A percentile compares a stretch with the other conserved stretches of the same genome.
These are phyloP conservation scores for Hololepta plana DNA, from an alignment of 2,888 invertebrate species.

Conservation along the genomic window DNA sequence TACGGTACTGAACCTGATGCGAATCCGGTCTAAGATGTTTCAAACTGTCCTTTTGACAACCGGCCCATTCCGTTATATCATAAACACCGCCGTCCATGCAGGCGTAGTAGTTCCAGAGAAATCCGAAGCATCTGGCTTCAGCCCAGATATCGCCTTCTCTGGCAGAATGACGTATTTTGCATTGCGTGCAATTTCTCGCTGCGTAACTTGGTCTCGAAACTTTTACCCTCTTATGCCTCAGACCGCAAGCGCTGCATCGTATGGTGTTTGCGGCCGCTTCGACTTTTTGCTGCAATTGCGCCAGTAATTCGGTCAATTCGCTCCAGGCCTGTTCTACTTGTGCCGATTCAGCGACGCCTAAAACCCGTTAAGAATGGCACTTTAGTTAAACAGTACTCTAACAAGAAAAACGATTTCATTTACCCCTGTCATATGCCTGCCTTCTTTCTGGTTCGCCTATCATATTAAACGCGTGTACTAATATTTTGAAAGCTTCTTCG, in stretches of 20 bases:
- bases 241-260: constrained; percentile 85
- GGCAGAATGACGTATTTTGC: constrained; percentile 78
- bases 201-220: constrained; percentile 76
- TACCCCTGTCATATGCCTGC: constrained; percentile 26
- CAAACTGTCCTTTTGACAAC: constrained; percentile 68
- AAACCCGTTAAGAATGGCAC: not conserved
- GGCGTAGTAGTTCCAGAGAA: constrained; percentile 88
- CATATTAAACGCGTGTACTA: constrained; percentile 88
- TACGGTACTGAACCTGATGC: constrained; percentile 78
- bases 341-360: constrained; percentile 44
- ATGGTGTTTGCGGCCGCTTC: constrained; percentile 90
- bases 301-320: constrained; percentile 66
- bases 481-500: constrained; percentile 90
- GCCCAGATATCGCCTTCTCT: constrained; percentile 96
- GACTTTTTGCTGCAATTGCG: constrained; percentile 83
- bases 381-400: not conserved
- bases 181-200: constrained; percentile 76
- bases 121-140: constrained; percentile 68
- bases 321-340: constrained; percentile 78
- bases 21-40: constrained; percentile 78
- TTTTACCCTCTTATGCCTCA: constrained; percentile 72
- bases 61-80: constrained; percentile 95
- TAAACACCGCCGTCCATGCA: constrained; percentile 93
- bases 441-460: constrained; percentile 70
- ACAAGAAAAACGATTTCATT: constrained; percentile 1